phyloP scores from a whole-genome alignment of 2,888 invertebrate species.

The Microctonus hyperodae region DNA sequence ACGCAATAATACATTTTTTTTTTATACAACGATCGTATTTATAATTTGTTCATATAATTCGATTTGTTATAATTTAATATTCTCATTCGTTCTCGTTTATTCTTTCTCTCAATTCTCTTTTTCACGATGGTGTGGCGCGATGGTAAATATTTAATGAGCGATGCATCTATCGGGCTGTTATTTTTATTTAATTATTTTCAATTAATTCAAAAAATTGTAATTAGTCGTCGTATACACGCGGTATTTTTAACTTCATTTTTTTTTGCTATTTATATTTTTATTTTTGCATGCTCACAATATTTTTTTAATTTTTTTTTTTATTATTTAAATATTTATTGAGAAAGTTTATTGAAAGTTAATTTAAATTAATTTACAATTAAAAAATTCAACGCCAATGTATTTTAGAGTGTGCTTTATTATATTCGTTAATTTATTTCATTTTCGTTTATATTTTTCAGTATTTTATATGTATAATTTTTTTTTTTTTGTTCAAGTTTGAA shows the following conservation, averaged over 20 bases:
- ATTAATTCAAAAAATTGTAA: constrained; percentile 15
- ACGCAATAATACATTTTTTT: constrained; percentile 30
- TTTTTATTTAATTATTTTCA: constrained; percentile 3
- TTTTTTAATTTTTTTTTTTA: constrained; percentile 7
- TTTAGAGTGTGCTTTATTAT: background rate
- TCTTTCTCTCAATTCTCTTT: constrained; percentile 19
- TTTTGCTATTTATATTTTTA: background rate
- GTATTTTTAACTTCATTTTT: background rate
- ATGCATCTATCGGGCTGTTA: constrained; percentile 8
- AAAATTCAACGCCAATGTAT: constrained; percentile 15
- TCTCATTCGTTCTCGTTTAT: background rate
- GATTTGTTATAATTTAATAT: constrained; percentile 23
- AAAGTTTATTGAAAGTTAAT: background rate
- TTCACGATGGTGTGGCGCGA: constrained; percentile 1
- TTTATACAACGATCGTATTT: constrained; percentile 12
- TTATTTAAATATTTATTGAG: background rate
- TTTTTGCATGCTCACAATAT: background rate
- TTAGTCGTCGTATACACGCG: constrained; percentile 27
- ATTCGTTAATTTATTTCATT: background rate
- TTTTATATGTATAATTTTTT: background rate
- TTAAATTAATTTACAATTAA: constrained; percentile 11
- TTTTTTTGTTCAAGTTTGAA: constrained; percentile 15
- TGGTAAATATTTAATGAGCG: constrained; percentile 13
- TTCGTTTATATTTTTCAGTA: constrained; percentile 11
- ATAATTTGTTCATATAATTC: constrained; percentile 21